These are phyloP conservation scores for Spodoptera picta DNA, from an alignment of 2,888 invertebrate genomes.

Conservation along the genomic window DNA sequence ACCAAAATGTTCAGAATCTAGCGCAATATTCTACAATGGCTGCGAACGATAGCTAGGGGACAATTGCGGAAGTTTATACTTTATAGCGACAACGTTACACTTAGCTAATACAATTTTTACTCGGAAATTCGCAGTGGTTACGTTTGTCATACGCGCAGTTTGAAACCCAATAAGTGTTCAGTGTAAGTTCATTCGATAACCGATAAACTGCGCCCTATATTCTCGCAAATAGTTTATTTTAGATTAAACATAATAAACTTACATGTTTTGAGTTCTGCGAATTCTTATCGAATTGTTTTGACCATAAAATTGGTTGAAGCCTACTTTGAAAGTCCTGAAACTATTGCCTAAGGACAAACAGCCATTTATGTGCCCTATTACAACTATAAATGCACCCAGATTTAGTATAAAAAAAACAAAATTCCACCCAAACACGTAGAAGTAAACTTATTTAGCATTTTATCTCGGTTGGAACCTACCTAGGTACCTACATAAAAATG, in stretches of 20 bases:
- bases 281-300: neutral
- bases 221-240: neutral
- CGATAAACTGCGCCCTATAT: slow-evolving; percentile 8
- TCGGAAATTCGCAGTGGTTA: slow-evolving; percentile 17
- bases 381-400: too few species aligned
- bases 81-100: slow-evolving; percentile 67
- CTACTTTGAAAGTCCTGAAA: too few species aligned
- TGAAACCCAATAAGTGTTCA: slow-evolving; percentile 26
- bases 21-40: slow-evolving; percentile 67
- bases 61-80: slow-evolving; percentile 71
- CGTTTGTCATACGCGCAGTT: slow-evolving; percentile 7
- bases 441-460: too few species aligned
- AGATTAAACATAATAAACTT: neutral
- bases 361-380: too few species aligned
- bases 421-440: too few species aligned
- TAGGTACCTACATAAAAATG: too few species aligned
- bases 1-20: slow-evolving; percentile 75
- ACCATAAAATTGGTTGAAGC: too few species aligned
- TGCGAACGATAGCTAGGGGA: slow-evolving; percentile 65
- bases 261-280: too few species aligned
- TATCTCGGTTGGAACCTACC: too few species aligned
- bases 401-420: too few species aligned
- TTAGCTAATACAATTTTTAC: slow-evolving; percentile 39
- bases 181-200: slow-evolving; percentile 7
- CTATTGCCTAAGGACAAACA: too few species aligned